phyloP scores from a whole-genome alignment of 2,888 invertebrate species.

The Standfussiana lucernea region DNA sequence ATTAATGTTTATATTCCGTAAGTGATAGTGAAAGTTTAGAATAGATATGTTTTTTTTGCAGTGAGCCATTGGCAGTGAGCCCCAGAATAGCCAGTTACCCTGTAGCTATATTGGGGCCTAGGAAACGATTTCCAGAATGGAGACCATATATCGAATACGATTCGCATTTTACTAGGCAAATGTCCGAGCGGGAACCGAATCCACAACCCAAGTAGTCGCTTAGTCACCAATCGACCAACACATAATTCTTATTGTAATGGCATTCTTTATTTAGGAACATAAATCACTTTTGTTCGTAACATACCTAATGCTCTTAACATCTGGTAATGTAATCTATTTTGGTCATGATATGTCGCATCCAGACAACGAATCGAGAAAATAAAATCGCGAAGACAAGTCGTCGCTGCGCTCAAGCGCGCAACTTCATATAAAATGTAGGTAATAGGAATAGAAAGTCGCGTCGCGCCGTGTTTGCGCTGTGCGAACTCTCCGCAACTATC shows the following conservation, averaged over 20 bases:
- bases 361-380: not conserved
- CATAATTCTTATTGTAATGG: not conserved
- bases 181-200: not conserved
- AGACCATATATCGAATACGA: not conserved
- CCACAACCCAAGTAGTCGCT: not conserved
- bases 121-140: not conserved
- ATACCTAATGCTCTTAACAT: not conserved
- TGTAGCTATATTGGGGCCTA: not conserved
- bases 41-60: no score
- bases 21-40: no score
- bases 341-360: constrained; percentile 8
- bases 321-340: constrained; percentile 10
- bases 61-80: no score
- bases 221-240: not conserved
- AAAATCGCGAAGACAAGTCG: constrained; percentile 10
- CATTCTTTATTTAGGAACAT: constrained; percentile 2
- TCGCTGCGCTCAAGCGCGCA: constrained; percentile 8
- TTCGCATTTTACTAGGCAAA: not conserved
- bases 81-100: not conserved
- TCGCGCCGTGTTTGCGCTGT: constrained; percentile 6
- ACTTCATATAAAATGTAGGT: constrained; percentile 35
- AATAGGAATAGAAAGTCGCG: constrained; percentile 45
- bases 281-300: not conserved
- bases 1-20: no score
- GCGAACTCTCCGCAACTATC: constrained; percentile 9